Conservation (phyloP, 2,113 vertebrate species). For the Salminus brasiliensis region DNA sequence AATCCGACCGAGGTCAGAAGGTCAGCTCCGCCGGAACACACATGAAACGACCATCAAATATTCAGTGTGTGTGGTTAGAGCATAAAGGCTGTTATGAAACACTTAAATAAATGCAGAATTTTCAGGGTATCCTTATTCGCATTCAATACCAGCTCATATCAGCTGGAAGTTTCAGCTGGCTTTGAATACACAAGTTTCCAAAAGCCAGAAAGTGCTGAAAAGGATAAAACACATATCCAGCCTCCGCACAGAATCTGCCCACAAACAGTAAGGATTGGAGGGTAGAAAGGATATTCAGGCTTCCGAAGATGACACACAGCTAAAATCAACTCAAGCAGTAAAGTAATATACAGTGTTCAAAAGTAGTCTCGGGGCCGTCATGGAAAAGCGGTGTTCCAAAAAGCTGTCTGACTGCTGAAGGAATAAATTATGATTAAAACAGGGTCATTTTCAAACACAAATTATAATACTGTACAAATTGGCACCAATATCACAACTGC, state of each 20-base stretch:
- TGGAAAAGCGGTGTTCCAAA: too few species aligned
- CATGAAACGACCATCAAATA: conserved; percentile 31
- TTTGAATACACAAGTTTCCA: neutral
- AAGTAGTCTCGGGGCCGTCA: too few species aligned
- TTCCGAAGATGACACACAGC: too few species aligned
- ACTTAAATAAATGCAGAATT: neutral
- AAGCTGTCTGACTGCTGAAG: too few species aligned
- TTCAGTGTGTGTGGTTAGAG: conserved; percentile 31
- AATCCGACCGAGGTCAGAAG: neutral
- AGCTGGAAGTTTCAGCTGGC: neutral
- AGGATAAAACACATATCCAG: neutral
- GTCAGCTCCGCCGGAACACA: conserved; percentile 27
- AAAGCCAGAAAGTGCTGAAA: neutral
- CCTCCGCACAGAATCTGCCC: neutral
- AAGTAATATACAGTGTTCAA: neutral
- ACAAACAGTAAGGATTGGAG: neutral
- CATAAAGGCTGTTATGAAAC: conserved; percentile 11
- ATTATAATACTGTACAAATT: too few species aligned
- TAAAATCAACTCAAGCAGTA: too few species aligned
- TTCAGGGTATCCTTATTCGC: neutral
- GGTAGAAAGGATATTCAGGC: neutral
- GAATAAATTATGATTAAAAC: too few species aligned
- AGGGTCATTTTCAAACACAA: too few species aligned
- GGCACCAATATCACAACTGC: too few species aligned
- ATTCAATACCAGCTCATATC: neutral